Percentiles rank a stretch among this genome's conserved stretches.
These are phyloP conservation scores for Noctua fimbriata DNA, from an alignment of 2,888 invertebrate genomes.

Conservation along the genomic window DNA sequence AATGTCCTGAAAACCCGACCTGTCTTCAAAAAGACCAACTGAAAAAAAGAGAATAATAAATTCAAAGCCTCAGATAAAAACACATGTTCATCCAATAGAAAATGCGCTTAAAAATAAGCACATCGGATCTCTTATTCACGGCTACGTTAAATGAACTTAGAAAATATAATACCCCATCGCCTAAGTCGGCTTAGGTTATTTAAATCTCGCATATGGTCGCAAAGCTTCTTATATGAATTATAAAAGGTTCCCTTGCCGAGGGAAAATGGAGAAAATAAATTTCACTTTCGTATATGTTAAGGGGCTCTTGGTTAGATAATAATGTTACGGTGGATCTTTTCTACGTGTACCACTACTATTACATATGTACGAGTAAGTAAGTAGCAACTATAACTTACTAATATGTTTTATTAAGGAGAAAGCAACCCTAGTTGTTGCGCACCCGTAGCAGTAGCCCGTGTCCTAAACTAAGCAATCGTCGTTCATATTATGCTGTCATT, in stretches of 20 bases:
- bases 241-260: slow-evolving; percentile 32
- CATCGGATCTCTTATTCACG: slow-evolving; percentile 18
- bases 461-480: not conserved
- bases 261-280: slow-evolving; percentile 21
- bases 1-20: not conserved
- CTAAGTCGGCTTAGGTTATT: slow-evolving; percentile 57
- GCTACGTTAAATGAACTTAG: slow-evolving; percentile 26
- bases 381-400: not conserved
- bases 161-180: slow-evolving; percentile 35
- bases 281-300: slow-evolving; percentile 6
- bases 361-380: not conserved
- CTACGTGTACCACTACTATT: not conserved
- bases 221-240: slow-evolving; percentile 57
- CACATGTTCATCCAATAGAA: slow-evolving; percentile 30
- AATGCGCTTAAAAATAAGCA: slow-evolving; percentile 36
- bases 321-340: not conserved
- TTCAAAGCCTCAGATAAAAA: slow-evolving; percentile 3
- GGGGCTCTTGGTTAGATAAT: not conserved
- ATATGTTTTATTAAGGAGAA: not conserved
- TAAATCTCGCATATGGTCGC: slow-evolving; percentile 47
- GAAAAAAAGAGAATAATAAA: not conserved
- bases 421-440: not conserved
- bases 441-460: not conserved
- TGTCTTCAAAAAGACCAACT: not conserved
- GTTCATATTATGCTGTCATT: not conserved